A percentile compares a stretch with the other conserved stretches of the same genome.
phyloP scores from a whole-genome alignment of 2,888 invertebrate species.

The Ferrisia virgata region DNA sequence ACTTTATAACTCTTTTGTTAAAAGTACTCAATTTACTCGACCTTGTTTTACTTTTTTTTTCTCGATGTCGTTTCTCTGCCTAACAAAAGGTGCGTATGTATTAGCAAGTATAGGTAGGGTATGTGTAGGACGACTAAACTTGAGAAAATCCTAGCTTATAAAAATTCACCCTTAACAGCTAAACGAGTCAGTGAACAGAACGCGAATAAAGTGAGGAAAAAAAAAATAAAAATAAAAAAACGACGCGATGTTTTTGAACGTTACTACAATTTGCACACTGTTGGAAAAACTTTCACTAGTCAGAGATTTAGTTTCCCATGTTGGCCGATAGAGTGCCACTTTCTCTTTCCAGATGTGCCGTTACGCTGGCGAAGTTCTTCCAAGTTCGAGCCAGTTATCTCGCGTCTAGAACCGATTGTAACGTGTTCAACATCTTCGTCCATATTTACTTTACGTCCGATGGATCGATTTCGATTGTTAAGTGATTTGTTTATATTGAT shows the following conservation, averaged over 20 bases:
- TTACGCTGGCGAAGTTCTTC: neutral
- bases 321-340: constrained; percentile 29
- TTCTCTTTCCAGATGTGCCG: constrained; percentile 32
- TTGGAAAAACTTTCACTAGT: constrained; percentile 20
- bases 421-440: neutral
- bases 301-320: neutral
- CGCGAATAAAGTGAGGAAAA: no score
- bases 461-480: constrained; percentile 31
- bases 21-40: constrained; percentile 3
- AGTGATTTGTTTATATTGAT: constrained; percentile 11
- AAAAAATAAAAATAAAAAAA: no score
- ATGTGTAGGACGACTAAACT: no score
- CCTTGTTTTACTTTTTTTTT: constrained; percentile 15
- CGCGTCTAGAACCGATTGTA: neutral
- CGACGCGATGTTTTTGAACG: no score
- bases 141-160: neutral
- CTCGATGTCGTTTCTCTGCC: neutral
- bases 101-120: no score
- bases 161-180: neutral
- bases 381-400: constrained; percentile 31
- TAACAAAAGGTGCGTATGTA: no score
- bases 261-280: neutral
- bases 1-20: neutral
- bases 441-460: neutral
- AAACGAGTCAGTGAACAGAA: no score